Evolutionary conservation across 2,888 invertebrate genomes (phyloP).

Genomic region (Caenorhabditis sinica): DNA sequence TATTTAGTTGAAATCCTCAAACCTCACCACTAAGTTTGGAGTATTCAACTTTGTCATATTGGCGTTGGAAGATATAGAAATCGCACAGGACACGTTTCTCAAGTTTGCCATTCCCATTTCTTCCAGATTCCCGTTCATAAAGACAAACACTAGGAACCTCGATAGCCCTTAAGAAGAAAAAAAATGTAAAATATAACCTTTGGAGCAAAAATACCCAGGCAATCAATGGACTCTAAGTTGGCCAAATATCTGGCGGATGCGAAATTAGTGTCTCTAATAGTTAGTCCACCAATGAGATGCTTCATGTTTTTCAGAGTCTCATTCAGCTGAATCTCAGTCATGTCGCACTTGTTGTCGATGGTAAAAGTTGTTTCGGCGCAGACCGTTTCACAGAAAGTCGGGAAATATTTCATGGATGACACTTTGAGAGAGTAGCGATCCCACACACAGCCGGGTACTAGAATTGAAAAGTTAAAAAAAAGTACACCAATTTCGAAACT

Average conservation of each 20-base stretch:
- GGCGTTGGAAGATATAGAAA: not conserved
- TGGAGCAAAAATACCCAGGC: not conserved
- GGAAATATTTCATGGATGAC: not conserved
- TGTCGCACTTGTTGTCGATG: not conserved
- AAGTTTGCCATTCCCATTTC: constrained; percentile 39
- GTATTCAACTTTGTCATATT: constrained; percentile 15
- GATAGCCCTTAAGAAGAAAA: too few relatives aligned
- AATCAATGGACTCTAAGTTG: not conserved
- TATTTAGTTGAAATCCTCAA: not conserved
- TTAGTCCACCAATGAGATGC: constrained; percentile 1
- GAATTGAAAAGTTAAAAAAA: not conserved
- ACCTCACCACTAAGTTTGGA: constrained; percentile 4
- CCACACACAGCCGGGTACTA: not conserved
- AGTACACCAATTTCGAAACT: not conserved
- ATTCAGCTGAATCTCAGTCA: not conserved
- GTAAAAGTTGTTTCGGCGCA: not conserved
- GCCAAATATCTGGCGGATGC: not conserved
- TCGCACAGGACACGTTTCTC: constrained; percentile 12
- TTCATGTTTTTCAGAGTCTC: constrained; percentile 2
- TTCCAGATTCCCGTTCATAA: constrained; percentile 15
- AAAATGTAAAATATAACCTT: too few relatives aligned
- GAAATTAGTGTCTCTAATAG: not conserved
- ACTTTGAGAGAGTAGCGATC: not conserved
- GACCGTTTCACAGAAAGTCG: not conserved
- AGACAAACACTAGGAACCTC: too few relatives aligned